phyloP scores from a whole-genome alignment of 2,888 invertebrate genomes.

The Apamea crenata region DNA sequence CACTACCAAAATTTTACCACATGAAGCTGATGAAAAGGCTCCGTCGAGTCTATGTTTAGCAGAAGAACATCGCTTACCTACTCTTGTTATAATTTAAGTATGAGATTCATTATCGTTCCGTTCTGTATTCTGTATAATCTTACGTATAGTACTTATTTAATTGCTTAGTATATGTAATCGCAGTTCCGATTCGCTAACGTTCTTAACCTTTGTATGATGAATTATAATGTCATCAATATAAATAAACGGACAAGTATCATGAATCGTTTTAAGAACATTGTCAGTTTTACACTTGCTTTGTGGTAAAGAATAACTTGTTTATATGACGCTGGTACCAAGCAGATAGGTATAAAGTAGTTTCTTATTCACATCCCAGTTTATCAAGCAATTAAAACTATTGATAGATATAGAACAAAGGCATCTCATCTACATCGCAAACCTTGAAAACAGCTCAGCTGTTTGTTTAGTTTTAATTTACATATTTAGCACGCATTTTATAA shows the following conservation, averaged over 20 bases:
- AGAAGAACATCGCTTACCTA: neutral
- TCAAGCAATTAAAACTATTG: conserved; percentile 24
- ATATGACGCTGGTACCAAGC: conserved; percentile 22
- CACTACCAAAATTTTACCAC: neutral
- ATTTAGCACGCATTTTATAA: conserved; percentile 46
- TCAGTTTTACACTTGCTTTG: conserved; percentile 43
- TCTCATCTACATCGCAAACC: conserved; percentile 42
- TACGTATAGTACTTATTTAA: neutral
- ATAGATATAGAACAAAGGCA: conserved; percentile 46
- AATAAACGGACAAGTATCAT: conserved; percentile 50
- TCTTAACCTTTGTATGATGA: conserved; percentile 50
- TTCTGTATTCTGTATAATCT: conserved; percentile 5
- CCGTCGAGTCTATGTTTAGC: neutral
- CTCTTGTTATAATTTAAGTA: conserved; percentile 1
- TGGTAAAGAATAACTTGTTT: conserved; percentile 49
- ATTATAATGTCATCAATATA: conserved; percentile 65
- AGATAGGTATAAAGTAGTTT: conserved; percentile 33
- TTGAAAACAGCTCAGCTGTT: conserved; percentile 51
- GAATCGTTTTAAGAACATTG: conserved; percentile 44
- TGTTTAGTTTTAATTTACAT: conserved; percentile 55
- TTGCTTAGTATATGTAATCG: conserved; percentile 39
- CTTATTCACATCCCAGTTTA: conserved; percentile 27
- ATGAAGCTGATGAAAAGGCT: conserved; percentile 6
- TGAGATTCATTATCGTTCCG: conserved; percentile 8
- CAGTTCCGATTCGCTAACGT: conserved; percentile 37